Base-by-base conservation (phyloP, 2,888 invertebrate genomes). In the Plagodis pulveraria region DNA sequence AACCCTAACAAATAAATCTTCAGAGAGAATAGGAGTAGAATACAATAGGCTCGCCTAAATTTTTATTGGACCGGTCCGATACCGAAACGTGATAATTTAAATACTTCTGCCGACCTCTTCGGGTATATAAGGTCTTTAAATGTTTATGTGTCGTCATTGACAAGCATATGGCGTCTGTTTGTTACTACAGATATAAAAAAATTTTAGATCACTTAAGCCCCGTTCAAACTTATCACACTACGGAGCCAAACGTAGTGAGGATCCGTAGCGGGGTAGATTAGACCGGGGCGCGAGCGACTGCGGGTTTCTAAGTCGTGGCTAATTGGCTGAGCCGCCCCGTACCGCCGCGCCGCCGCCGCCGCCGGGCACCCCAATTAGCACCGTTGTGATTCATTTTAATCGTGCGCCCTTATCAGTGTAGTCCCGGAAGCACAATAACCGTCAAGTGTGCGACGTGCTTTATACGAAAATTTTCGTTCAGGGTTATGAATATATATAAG, bases 361-460 rank as follows among this genome's bases (percentile, higher is more conserved):
- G 58, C 51, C 59, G 80, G 78, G 74, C 82, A 71, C 80, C 84
- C 89, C 91, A 91, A 91, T 91, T 91, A 91, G 88, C 83, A 81
- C 82, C 84, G 87, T 81, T 82, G 89, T 88, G 91, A 90, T 91
- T 92, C 89, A 87, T 89, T 91, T 90, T 91, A 90, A 91, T 89
- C 89, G 89, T 77, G 87, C 84, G 78, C 87, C 84, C 86, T 86
- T 87, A 87, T 83, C 86, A 82, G 80, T 86, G 86, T 86, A 79
- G 67, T 65, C 59, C 67, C 55, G 46, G 51, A 60, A 56, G 49
- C 32, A 49, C 44, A 42, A 52, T 43, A 46, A 47, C 50, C 48
- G 40, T 38, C 38, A 58, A 62, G 69, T 67, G 58, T 62, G 52
- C 55, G 59, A 49, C 43, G 36, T 11, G 54, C 66, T 62, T 60